phyloP scores from a whole-genome alignment of 2,113 vertebrate genomes.

The Myiagra hebetior region DNA sequence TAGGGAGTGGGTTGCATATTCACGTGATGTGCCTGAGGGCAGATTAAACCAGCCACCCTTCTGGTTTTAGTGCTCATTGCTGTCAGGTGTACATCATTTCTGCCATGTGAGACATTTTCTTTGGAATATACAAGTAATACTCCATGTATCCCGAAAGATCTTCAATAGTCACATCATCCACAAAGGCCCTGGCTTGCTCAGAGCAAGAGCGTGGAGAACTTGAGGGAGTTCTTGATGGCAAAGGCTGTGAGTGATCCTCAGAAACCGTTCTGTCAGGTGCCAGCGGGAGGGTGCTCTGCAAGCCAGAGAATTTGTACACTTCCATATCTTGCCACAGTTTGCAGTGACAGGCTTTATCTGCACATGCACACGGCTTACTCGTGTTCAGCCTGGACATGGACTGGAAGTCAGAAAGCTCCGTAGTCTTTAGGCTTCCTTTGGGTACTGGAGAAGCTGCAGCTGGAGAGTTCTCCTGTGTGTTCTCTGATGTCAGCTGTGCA shows the following conservation, averaged over 20 bases:
- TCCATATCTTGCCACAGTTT: conserved; percentile 86
- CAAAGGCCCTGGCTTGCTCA: conserved; percentile 90
- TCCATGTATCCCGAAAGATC: conserved; percentile 98
- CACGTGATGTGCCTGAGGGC: conserved; percentile 10
- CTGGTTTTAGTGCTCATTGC: not conserved
- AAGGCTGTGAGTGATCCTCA: conserved; percentile 71
- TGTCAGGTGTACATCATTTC: conserved; percentile 99
- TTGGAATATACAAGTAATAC: conserved; percentile 95
- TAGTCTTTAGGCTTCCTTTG: conserved; percentile 51
- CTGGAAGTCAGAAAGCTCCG: conserved; percentile 82
- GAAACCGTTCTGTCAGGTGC: conserved; percentile 77
- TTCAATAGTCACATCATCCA: conserved; percentile 98
- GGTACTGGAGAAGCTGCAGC: conserved; percentile 19
- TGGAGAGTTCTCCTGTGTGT: conserved; percentile 28
- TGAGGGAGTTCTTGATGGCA: conserved; percentile 82
- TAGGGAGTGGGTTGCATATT: conserved; percentile 45
- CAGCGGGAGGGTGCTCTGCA: conserved; percentile 78
- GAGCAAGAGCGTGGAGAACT: conserved; percentile 92
- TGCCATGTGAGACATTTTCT: conserved; percentile 99
- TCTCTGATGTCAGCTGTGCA: not conserved
- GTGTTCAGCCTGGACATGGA: conserved; percentile 79
- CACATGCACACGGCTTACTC: conserved; percentile 47
- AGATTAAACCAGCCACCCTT: conserved; percentile 45
- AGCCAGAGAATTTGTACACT: conserved; percentile 93
- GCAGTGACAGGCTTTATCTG: conserved; percentile 73